Evolutionary conservation across 1,140 invertebrate species (phyloP).

Genomic region (Micrasema longulum): DNA sequence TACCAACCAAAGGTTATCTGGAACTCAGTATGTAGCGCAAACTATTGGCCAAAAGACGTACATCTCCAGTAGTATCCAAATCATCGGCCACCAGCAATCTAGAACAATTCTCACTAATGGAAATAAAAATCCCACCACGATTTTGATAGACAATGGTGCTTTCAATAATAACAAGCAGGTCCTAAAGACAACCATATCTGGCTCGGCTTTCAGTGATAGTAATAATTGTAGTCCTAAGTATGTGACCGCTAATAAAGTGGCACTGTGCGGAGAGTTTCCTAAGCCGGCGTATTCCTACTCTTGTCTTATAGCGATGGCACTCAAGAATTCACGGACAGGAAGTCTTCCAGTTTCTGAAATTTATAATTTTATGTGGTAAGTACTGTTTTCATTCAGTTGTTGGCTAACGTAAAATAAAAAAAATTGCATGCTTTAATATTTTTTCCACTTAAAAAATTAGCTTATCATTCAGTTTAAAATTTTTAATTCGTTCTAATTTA

Average conservation of each 20-base stretch:
- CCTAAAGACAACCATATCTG: conserved; percentile 63
- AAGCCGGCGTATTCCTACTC: conserved; percentile 98
- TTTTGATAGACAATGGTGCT: conserved; percentile 66
- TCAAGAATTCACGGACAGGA: conserved; percentile 95
- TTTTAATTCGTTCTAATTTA: no score
- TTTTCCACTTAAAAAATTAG: no score
- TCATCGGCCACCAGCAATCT: conserved; percentile 66
- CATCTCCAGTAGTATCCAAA: conserved; percentile 68
- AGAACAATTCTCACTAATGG: conserved; percentile 66
- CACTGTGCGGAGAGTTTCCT: conserved; percentile 80
- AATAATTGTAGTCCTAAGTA: conserved; percentile 64
- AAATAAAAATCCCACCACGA: conserved; percentile 65
- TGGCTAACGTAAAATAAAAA: background rate
- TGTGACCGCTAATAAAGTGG: conserved; percentile 63
- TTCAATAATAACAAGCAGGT: conserved; percentile 65
- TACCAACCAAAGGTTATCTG: conserved; percentile 58
- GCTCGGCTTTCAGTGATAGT: conserved; percentile 59
- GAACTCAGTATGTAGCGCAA: conserved; percentile 59
- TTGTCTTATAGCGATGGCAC: conserved; percentile 95
- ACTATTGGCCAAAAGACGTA: conserved; percentile 66
- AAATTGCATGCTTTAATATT: background rate
- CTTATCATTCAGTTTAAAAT: background rate
- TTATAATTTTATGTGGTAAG: conserved; percentile 97
- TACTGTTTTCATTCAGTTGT: background rate
- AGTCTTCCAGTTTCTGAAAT: conserved; percentile 97